Conservation (phyloP, 2,113 vertebrate species). For the Platichthys flesus region DNA sequence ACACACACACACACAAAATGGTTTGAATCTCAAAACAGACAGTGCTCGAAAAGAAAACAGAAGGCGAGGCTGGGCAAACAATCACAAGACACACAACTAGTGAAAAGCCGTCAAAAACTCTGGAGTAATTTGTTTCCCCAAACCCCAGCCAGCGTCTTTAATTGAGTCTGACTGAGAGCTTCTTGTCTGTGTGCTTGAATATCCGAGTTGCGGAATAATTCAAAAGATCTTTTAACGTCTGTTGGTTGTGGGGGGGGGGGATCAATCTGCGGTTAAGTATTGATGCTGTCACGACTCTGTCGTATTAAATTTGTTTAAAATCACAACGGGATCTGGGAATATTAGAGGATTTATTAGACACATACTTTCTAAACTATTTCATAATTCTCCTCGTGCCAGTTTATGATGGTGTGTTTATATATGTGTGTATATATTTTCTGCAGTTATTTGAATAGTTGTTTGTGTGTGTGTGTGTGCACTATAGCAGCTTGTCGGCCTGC, state of each 20-base stretch:
- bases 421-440: neutral
- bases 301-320: neutral
- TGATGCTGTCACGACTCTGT: neutral
- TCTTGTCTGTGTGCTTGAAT: constrained; percentile 2
- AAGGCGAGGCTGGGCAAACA: constrained; percentile 49
- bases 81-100: constrained; percentile 32
- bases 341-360: neutral
- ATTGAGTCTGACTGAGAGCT: constrained; percentile 38
- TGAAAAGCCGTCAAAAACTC: constrained; percentile 50
- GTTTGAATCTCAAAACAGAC: constrained; percentile 62
- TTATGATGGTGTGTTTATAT: no score
- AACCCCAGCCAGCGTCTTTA: constrained; percentile 35
- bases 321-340: neutral
- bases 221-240: constrained; percentile 19
- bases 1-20: constrained; percentile 7
- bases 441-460: constrained; percentile 6
- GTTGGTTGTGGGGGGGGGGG: neutral
- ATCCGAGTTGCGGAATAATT: constrained; percentile 24
- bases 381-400: neutral
- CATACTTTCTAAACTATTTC: neutral
- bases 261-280: constrained; percentile 3
- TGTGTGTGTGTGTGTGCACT: neutral
- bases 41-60: constrained; percentile 42
- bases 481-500: constrained; percentile 1
- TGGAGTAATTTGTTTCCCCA: constrained; percentile 43